A percentile compares a stretch with the other conserved stretches of the same genome.
These are phyloP conservation scores for Etia nguti DNA, from an alignment of 2,113 vertebrate species.

Conservation along the genomic window DNA sequence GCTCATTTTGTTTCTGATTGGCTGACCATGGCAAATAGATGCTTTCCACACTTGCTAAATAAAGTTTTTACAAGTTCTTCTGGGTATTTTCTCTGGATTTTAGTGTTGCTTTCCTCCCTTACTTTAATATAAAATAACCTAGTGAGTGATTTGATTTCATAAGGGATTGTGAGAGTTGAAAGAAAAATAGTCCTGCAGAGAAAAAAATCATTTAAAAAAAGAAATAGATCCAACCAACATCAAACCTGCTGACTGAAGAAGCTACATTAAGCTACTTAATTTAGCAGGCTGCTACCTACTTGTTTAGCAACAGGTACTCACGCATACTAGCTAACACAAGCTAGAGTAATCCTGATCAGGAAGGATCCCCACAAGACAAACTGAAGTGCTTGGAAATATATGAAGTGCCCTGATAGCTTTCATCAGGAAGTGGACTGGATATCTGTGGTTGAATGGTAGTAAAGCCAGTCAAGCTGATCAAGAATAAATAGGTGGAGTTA, in stretches of 20 bases:
- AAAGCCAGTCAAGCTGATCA: background rate
- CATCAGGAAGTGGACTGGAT: background rate
- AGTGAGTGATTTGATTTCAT: background rate
- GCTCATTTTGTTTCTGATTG: background rate
- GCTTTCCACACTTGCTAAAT: background rate
- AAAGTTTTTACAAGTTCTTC: background rate
- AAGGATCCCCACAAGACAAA: background rate
- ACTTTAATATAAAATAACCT: background rate
- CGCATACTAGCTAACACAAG: background rate
- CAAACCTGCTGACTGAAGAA: background rate
- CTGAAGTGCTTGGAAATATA: background rate
- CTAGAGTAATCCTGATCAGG: background rate
- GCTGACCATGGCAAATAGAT: background rate
- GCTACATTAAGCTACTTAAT: background rate
- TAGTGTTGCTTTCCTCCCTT: background rate
- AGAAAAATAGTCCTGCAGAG: background rate
- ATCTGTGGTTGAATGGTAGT: background rate
- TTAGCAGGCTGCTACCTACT: background rate
- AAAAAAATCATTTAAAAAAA: background rate
- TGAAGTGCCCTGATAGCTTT: background rate
- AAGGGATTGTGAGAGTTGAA: background rate
- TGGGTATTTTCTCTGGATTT: background rate
- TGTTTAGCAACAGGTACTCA: background rate
- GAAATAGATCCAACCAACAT: background rate
- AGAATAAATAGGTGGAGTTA: background rate